Conservation (phyloP, 2,113 vertebrate species). For the Strix uralensis region DNA sequence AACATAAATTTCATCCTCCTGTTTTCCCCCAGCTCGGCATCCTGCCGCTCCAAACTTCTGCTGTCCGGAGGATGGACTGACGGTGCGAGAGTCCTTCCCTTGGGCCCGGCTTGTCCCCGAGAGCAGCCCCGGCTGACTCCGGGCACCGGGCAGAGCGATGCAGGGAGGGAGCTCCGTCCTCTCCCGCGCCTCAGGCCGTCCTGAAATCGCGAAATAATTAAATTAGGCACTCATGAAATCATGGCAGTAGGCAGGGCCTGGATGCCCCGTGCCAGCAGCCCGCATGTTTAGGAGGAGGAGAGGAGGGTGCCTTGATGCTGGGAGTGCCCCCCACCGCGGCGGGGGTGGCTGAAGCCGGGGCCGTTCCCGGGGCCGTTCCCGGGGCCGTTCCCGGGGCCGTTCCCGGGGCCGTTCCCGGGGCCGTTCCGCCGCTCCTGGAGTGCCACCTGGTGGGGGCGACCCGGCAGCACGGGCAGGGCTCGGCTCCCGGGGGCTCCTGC, state of each 20-base stretch:
- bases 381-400: neutral
- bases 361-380: neutral
- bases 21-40: accelerated
- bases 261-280: neutral
- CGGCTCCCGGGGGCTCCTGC: accelerated
- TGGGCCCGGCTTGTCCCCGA: neutral
- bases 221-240: accelerated
- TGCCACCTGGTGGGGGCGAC: conserved; percentile 51
- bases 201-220: neutral
- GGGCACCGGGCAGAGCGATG: neutral
- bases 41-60: neutral
- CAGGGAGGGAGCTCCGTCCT: too few species aligned
- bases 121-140: neutral
- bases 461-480: neutral
- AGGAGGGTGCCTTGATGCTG: neutral
- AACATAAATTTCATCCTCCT: neutral
- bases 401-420: neutral
- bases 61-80: neutral
- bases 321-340: neutral
- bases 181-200: neutral
- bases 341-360: neutral
- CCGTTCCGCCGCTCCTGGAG: conserved; percentile 47
- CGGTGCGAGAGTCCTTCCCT: accelerated
- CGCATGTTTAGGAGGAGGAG: neutral
- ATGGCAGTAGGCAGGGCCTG: neutral